These are phyloP conservation scores for Mionectes macconnelli DNA, from an alignment of 2,113 vertebrate genomes.

Conservation along the genomic window DNA sequence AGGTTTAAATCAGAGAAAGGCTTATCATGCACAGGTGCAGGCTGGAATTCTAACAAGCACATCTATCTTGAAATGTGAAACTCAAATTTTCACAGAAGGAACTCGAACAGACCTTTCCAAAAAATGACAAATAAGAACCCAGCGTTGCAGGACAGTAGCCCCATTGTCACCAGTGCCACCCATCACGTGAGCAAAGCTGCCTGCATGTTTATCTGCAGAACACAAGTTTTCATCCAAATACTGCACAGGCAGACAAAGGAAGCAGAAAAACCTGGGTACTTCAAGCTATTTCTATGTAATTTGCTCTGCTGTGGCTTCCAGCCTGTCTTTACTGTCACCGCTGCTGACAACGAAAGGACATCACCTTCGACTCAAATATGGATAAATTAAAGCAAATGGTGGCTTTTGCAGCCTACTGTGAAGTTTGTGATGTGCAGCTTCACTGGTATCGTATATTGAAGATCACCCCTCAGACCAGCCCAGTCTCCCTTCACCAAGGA, in stretches of 20 bases:
- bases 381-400: background rate
- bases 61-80: background rate
- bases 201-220: slow-evolving; percentile 18
- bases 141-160: background rate
- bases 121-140: background rate
- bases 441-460: rapidly evolving
- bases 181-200: background rate
- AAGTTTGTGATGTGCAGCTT: background rate
- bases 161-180: background rate
- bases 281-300: background rate
- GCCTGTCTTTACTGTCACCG: background rate
- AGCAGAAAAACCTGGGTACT: background rate
- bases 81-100: background rate
- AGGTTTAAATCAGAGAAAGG: slow-evolving; percentile 27
- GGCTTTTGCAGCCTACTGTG: background rate
- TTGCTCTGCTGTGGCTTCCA: background rate
- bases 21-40: background rate
- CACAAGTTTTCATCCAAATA: background rate
- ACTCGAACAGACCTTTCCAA: background rate
- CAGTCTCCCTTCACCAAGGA: background rate
- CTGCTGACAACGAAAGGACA: background rate
- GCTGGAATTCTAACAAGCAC: background rate
- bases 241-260: background rate
- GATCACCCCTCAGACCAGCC: background rate
- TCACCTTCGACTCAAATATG: background rate